Evolutionary conservation across 2,797 vertebrate genomes (phyloP), one percentile per base, ranked within the genome.

Genomic region (Crocidura indochinensis): DNA sequence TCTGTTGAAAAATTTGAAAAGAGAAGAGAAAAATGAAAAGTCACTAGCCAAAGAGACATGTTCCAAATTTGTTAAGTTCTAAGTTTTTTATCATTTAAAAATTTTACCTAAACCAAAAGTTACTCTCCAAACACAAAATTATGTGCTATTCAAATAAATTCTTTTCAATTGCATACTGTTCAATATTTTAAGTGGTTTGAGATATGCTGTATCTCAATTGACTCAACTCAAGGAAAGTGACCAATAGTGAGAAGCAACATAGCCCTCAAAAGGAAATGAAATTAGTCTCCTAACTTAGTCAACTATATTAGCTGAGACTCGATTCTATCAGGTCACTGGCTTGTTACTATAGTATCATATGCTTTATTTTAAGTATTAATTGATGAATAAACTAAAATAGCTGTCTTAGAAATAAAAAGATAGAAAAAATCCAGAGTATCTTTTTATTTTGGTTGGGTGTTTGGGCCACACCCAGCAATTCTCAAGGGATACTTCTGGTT

Each of bases 1-100:
- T 94, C 73, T 72, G 92, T 83, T 88, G 76, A 92, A 90, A 95
- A 93, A 64, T 82, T 81, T 91, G 83, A 68, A 95, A 96, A 79
- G 11, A 60, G 62, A 38, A 64, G 80, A 91, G 91, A 88, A 27
- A 78, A 94, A 85, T 82, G 67, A 90, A 49, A 20, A 88, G 60
- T 27, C 46, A 72, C n/a, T 8, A 2, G 68, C 24, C 73, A 92
- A 80, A 83, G 22, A 76, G 53, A 44, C 38, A 87, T 68, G n/a
- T 60, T 81, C 76, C 62, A 47, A 49, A 64, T 96, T 92, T 3
- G 49, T 47, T 31, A 87, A 69, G 27, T 60, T 82, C 76, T 53
- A 46, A 47, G 64, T 96, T 92, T 3, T 7, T 94, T 87, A 87
- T 60, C 7, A 44, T 80, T 92, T 95, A 83, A 87, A 56, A 95